Conservation (phyloP, 2,113 vertebrate genomes). For the Scytalopus superciliaris region DNA sequence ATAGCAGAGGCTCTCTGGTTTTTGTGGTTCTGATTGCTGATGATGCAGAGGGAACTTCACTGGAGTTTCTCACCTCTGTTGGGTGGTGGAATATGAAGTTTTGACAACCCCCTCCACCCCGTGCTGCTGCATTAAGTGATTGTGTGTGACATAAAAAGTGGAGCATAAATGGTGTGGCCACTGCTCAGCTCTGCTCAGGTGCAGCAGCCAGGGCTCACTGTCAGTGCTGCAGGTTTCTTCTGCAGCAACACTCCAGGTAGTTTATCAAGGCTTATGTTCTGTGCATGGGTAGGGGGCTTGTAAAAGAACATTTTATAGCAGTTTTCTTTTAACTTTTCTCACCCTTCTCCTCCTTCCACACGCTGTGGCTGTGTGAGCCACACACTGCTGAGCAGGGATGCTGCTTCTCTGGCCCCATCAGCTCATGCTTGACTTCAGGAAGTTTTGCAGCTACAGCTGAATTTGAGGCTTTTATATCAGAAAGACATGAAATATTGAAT, state of each 20-base stretch:
- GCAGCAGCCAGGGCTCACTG: neutral
- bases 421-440: neutral
- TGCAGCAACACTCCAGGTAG: neutral
- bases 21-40: neutral
- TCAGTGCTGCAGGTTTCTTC: neutral
- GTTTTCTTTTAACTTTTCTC: neutral
- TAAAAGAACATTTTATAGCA: neutral
- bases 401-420: neutral
- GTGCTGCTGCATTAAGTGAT: accelerated
- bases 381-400: accelerated
- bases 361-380: neutral
- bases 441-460: neutral
- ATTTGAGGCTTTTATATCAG: neutral
- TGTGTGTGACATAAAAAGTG: neutral
- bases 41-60: neutral
- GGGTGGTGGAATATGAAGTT: neutral
- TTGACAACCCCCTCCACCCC: accelerated
- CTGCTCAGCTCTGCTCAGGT: neutral
- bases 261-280: neutral
- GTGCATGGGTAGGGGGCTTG: neutral
- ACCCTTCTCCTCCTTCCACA: neutral
- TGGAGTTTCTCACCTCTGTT: neutral
- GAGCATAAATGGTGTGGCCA: neutral
- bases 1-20: neutral
- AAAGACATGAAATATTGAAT: neutral